phyloP scores from a whole-genome alignment of 1,140 invertebrate genomes.

The Penaeus indicus region DNA sequence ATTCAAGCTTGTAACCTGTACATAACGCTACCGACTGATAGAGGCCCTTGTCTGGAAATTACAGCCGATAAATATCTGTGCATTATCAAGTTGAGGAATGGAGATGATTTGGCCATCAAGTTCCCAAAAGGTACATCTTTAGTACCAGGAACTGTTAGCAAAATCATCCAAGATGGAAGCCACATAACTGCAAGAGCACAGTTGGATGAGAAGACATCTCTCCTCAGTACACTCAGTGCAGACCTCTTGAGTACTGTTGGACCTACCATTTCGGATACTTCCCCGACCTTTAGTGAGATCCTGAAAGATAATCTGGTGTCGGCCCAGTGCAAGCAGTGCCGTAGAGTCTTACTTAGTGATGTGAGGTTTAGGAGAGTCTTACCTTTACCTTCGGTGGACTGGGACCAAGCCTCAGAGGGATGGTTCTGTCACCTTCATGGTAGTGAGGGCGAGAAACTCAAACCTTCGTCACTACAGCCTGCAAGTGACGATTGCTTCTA shows the following conservation, averaged over 20 bases:
- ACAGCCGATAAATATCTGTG: conserved; percentile 17
- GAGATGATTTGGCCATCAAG: neutral
- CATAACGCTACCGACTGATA: conserved; percentile 16
- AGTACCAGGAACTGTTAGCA: conserved; percentile 21
- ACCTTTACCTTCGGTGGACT: conserved; percentile 52
- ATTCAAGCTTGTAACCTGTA: conserved; percentile 45
- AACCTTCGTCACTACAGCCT: conserved; percentile 46
- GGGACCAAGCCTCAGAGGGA: conserved; percentile 55
- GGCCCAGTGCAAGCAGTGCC: conserved; percentile 32
- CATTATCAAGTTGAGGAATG: conserved; percentile 29
- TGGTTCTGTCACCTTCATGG: conserved; percentile 57
- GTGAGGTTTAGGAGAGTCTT: conserved; percentile 40
- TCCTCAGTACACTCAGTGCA: conserved; percentile 38
- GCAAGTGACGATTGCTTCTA: conserved; percentile 51
- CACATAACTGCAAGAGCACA: conserved; percentile 29
- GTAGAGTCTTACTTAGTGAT: neutral
- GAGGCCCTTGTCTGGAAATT: conserved; percentile 6
- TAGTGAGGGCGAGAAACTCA: conserved; percentile 38
- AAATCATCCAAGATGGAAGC: conserved; percentile 32
- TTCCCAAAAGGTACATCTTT: conserved; percentile 48
- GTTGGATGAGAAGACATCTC: conserved; percentile 38
- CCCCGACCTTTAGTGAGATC: neutral
- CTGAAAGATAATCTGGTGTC: neutral
- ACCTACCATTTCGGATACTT: neutral
- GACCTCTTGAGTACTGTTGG: conserved; percentile 24